Evolutionary conservation across 2,113 vertebrate genomes (phyloP).

Genomic region (Chauna torquata): DNA sequence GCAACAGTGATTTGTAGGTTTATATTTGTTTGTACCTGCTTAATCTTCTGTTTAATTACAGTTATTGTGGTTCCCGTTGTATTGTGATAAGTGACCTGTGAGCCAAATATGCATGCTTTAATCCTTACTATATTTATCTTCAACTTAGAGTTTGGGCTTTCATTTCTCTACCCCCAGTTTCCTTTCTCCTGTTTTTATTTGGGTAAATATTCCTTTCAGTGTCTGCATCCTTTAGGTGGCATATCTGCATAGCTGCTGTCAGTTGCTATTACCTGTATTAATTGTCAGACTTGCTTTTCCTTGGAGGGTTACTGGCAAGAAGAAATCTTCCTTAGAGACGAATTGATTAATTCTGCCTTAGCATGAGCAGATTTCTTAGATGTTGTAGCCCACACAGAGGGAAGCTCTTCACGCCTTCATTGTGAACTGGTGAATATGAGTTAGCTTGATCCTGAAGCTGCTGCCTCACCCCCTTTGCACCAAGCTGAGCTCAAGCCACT

Average conservation of each 20-base stretch:
- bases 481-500: not conserved
- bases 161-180: not conserved
- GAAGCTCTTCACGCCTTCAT: not conserved
- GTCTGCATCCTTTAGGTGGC: not conserved
- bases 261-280: not conserved
- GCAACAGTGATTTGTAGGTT: not conserved
- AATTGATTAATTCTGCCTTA: not conserved
- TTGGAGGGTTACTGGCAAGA: not conserved
- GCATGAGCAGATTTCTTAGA: not conserved
- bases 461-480: not conserved
- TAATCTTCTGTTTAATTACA: not conserved
- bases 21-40: not conserved
- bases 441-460: not conserved
- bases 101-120: not conserved
- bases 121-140: not conserved
- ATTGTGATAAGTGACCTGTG: not conserved
- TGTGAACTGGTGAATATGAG: not conserved
- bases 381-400: not conserved
- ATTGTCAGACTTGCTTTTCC: not conserved
- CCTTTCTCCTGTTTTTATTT: not conserved
- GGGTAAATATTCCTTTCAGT: not conserved
- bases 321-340: not conserved
- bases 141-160: not conserved
- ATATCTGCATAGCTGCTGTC: constrained; percentile 11
- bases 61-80: not conserved